Evolutionary conservation across 2,113 vertebrate species (phyloP), one percentile per base, ranked within the genome.

Genomic region (Takifugu flavidus): DNA sequence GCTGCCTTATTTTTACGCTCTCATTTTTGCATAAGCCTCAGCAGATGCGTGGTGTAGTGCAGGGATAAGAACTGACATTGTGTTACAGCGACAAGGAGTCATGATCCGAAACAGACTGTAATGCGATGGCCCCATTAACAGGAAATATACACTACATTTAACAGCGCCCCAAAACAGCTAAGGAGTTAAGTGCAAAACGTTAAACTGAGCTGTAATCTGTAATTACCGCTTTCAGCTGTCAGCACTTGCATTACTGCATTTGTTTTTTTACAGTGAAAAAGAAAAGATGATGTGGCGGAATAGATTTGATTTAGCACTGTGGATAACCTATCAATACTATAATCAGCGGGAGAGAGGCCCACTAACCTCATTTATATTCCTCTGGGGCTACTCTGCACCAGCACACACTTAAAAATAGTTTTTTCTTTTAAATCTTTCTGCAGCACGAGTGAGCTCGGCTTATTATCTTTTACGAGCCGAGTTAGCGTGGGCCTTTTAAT

Each of bases 351-450:
- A 77, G 44, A 53, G 73, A 72, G 63, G 53, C 70, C 73, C 55
- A 76, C 75, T 81, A 62, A 83, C 82, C 75, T 79, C 61, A 57
- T 62, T 82, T 62, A 62, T 55, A 25, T 62, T 68, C 55, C 56
- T 75, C 61, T 75, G 63, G 72, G 71, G 46, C 34, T 66, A 67
- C 75, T 69, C 51, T 49, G 39, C 46, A 13, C 28, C 25, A 57
- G 13, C 6, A 8, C 42, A 62, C 20, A 75, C 45, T 62, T 29
- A 67, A 69, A 66, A 72, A 61, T 66, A 46, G 29, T 66, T 59
- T 31, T 31, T 50, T 59, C 25, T 20, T 70, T 44, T 70, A 53
- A 14, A n/a, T 69, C 45, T 34, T 51, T 66, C 70, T 56, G 64
- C 46, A 39, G 49, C 13, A 56, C 62, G 70, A 59, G 62, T 76